Conservation (phyloP, 2,113 vertebrate species). For the Ascaphus truei region DNA sequence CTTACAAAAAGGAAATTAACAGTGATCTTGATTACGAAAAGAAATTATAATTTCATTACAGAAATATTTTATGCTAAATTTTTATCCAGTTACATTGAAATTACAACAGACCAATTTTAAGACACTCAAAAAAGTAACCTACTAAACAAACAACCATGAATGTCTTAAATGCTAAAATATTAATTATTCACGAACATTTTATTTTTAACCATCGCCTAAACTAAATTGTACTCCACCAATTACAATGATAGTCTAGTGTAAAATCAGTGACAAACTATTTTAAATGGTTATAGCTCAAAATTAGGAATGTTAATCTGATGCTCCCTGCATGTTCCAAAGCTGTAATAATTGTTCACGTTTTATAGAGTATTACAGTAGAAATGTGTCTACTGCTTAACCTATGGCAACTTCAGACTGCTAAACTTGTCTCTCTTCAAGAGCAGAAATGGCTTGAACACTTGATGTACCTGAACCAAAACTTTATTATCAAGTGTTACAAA, state of each 20-base stretch:
- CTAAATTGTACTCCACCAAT: constrained; percentile 45
- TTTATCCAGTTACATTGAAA: constrained; percentile 15
- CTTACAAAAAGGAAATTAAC: not conserved
- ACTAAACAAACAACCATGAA: not conserved
- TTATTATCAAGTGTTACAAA: not conserved
- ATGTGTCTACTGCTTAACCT: not conserved
- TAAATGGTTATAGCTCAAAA: constrained; percentile 40
- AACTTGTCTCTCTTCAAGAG: not conserved
- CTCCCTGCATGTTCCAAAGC: constrained; percentile 26
- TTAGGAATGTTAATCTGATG: not conserved
- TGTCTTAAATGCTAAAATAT: constrained; percentile 3
- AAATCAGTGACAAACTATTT: constrained; percentile 48
- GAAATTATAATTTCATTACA: not conserved
- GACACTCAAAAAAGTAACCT: not conserved
- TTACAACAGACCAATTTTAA: not conserved
- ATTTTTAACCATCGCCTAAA: constrained; percentile 23
- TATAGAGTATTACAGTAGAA: not conserved
- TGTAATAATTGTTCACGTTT: constrained; percentile 25
- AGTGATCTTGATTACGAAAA: not conserved
- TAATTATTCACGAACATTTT: constrained; percentile 2
- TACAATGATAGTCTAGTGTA: constrained; percentile 51
- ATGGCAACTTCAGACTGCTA: not conserved
- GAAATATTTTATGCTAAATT: not conserved
- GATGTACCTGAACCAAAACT: not conserved
- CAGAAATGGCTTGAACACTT: constrained; percentile 16